Base-by-base conservation (phyloP, 2,888 invertebrate species). In the Mimumesa dahlbomi region DNA sequence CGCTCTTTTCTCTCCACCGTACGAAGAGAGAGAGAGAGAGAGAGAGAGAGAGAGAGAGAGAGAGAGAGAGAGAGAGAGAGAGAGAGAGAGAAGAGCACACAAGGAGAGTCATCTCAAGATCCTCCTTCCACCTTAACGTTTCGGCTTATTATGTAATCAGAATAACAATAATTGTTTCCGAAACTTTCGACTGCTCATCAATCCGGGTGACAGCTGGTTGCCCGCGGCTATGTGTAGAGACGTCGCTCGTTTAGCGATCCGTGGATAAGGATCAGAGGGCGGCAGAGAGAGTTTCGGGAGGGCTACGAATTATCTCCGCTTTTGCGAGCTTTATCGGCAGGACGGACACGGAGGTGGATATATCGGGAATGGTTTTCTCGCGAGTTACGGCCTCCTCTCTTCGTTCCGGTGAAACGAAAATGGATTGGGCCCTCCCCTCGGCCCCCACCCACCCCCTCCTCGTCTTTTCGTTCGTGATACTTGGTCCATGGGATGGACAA, bases 141-240 rank as follows among this genome's bases (percentile, higher is more conserved):
- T 68, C 58, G 73, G 80, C 84, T 86, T 84, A 88, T 87, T 88
- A 87, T 83, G 78, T 86, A 88, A 87, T 86, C 85, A 84, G 84
- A 87, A 87, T 85, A 86, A 85, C 85, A 85, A 88, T 87, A 88
- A 87, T 87, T 87, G 85, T 62, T 82, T 77, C n/a, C 82, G 81
- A 82, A 81, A 77, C 64, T 63, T 79, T 80, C 82, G 84, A 83
- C 84, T 82, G 78, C 86, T 85, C 86, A 85, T 88, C 88, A 86
- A 87, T 88, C 84, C 79, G 76, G 72, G 77, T 84, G 85, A 87
- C 87, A 86, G 84, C 79, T 73, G 85, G 81, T 85, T 56, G 75
- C 79, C 71, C 36, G 69, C 57, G 62, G 76, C 65, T 70, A 73
- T 13, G 64, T 48, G 61, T 48, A 56, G 69, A 3, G 25, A 42